Evolutionary conservation across 2,113 vertebrate species (phyloP).

Genomic region (Podarcis raffonei): DNA sequence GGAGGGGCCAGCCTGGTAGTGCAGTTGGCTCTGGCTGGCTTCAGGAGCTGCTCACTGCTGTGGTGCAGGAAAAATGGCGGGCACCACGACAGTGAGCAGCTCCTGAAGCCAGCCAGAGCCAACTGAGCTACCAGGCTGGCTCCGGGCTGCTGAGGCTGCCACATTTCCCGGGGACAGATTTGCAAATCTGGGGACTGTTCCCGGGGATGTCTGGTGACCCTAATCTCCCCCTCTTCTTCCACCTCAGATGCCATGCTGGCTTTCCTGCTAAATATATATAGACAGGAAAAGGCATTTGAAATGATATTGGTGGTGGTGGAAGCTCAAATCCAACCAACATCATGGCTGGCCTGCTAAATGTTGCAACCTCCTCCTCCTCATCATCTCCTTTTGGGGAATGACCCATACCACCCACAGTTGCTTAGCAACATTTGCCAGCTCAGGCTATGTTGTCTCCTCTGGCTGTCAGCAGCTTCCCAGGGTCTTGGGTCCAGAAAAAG

Average conservation of each 20-base stretch:
- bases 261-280: neutral
- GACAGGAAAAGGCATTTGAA: neutral
- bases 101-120: no score
- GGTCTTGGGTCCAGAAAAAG: neutral
- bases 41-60: no score
- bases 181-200: no score
- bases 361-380: neutral
- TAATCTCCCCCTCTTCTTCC: neutral
- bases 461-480: no score
- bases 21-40: no score
- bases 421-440: neutral
- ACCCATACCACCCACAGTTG: neutral
- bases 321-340: neutral
- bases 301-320: neutral
- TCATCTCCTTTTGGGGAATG: neutral
- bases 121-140: no score
- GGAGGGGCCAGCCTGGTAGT: no score
- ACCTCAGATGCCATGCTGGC: neutral
- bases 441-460: neutral
- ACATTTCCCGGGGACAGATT: no score
- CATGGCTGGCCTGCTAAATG: neutral
- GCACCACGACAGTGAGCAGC: no score
- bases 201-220: no score
- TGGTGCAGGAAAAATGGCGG: no score
- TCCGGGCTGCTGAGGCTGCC: no score